phyloP scores from a whole-genome alignment of 1,140 invertebrate species.

The Bombus soroeensis region DNA sequence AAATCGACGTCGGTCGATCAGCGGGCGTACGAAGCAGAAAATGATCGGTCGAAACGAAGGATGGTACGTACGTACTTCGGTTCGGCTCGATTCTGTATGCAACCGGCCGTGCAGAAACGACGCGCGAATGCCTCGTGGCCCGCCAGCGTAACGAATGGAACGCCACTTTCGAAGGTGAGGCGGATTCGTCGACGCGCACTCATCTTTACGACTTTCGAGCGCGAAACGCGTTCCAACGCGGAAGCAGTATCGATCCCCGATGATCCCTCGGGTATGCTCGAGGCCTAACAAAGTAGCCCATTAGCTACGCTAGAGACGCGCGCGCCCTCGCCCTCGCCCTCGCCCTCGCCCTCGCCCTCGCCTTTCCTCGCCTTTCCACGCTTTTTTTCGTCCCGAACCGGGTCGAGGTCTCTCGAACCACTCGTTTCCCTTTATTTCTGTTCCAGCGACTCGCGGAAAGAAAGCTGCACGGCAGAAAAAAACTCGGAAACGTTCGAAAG shows the following conservation, averaged over 20 bases:
- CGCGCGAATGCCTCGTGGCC: constrained; percentile 73
- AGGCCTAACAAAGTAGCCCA: constrained; percentile 69
- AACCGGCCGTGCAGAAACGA: constrained; percentile 57
- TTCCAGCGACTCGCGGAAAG: constrained; percentile 20
- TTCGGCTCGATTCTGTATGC: constrained; percentile 12
- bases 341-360: neutral
- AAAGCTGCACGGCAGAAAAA: constrained; percentile 7
- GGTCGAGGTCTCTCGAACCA: neutral
- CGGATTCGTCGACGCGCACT: constrained; percentile 49
- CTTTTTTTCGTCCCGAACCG: constrained; percentile 46
- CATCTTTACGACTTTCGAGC: constrained; percentile 59
- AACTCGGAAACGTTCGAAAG: neutral
- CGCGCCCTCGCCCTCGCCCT: neutral
- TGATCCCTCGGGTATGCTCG: constrained; percentile 54
- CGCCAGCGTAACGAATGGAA: constrained; percentile 73
- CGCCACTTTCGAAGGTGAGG: constrained; percentile 63
- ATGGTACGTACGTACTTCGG: neutral
- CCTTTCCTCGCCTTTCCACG: too few relatives aligned
- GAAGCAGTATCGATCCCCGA: constrained; percentile 70
- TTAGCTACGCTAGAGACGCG: constrained; percentile 60
- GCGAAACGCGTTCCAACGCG: constrained; percentile 67
- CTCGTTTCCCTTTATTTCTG: constrained; percentile 22
- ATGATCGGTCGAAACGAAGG: constrained; percentile 45
- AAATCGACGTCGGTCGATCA: constrained; percentile 73
- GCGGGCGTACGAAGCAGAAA: constrained; percentile 72